phyloP scores from a whole-genome alignment of 2,888 invertebrate genomes.

The Callinectes sapidus region DNA sequence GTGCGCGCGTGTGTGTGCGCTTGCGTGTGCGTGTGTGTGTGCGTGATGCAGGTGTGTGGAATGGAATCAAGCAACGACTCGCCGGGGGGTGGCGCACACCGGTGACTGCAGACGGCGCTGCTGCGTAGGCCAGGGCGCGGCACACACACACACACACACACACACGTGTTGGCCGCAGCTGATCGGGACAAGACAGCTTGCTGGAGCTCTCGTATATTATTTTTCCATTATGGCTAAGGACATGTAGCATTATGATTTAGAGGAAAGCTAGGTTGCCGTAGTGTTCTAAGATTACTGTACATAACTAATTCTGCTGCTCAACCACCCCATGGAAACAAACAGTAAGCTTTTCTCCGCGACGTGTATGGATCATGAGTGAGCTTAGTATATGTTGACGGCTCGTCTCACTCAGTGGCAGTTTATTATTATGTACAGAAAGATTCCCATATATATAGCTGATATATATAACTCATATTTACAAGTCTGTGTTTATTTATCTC shows the following conservation, averaged over 20 bases:
- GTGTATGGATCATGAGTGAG: not conserved
- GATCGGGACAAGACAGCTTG: not conserved
- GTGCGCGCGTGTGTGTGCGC: not conserved
- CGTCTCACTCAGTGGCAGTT: slow-evolving; percentile 1
- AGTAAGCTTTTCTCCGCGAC: not conserved
- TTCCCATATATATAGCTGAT: not conserved
- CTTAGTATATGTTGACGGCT: slow-evolving; percentile 1
- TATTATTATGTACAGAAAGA: slow-evolving; percentile 14
- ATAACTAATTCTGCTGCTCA: slow-evolving; percentile 25
- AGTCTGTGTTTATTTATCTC: not conserved
- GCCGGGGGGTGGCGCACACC: not conserved
- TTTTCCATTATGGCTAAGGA: not conserved
- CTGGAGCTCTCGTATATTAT: not conserved
- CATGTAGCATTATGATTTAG: not conserved
- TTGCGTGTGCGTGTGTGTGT: no score
- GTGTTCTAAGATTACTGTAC: slow-evolving; percentile 18
- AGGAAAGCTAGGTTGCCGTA: slow-evolving; percentile 3
- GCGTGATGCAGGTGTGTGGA: not conserved
- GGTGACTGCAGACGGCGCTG: not conserved
- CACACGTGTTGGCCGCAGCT: not conserved
- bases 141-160: no score
- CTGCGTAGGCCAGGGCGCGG: not conserved
- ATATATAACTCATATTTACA: slow-evolving; percentile 38
- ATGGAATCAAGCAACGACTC: not conserved
- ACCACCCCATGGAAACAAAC: slow-evolving; percentile 9